phyloP scores from a whole-genome alignment of 53 echinoderm and acorn worm species.

The Hippasteria phrygiana region DNA sequence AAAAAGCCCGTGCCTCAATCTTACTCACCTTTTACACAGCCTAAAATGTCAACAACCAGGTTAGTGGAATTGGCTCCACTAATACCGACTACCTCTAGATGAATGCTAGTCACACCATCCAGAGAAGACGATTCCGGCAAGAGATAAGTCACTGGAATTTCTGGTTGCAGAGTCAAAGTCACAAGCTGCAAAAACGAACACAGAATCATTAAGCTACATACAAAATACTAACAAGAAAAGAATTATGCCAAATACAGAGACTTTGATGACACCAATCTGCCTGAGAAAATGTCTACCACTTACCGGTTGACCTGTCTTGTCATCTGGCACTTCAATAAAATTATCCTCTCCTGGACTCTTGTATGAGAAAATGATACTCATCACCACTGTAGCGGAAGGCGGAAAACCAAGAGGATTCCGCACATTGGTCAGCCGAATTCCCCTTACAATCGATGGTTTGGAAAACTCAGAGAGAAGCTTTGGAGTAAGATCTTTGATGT shows the following conservation, averaged over 20 bases:
- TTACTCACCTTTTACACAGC: too few relatives aligned
- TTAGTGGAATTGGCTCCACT: too few relatives aligned
- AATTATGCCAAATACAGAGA: neutral
- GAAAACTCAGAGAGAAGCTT: neutral
- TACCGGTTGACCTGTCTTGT: conserved; percentile 4
- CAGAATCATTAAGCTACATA: too few relatives aligned
- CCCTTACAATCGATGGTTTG: neutral
- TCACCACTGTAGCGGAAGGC: neutral
- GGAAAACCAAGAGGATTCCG: neutral
- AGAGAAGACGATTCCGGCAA: too few relatives aligned
- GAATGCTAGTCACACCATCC: too few relatives aligned
- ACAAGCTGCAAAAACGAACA: too few relatives aligned
- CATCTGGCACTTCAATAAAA: neutral
- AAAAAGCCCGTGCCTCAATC: too few relatives aligned
- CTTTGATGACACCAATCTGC: neutral
- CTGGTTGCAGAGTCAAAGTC: too few relatives aligned
- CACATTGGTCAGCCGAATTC: neutral
- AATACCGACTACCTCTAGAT: too few relatives aligned
- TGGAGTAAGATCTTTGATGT: neutral
- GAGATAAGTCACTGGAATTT: too few relatives aligned
- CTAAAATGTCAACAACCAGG: too few relatives aligned
- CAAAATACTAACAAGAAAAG: neutral
- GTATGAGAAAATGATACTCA: neutral
- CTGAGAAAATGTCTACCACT: neutral
- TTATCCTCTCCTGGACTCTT: neutral